A percentile compares a stretch with the other conserved stretches of the same genome.
Evolutionary conservation across 2,888 invertebrate genomes (phyloP).

Genomic region (Caenorhabditis parvicauda): DNA sequence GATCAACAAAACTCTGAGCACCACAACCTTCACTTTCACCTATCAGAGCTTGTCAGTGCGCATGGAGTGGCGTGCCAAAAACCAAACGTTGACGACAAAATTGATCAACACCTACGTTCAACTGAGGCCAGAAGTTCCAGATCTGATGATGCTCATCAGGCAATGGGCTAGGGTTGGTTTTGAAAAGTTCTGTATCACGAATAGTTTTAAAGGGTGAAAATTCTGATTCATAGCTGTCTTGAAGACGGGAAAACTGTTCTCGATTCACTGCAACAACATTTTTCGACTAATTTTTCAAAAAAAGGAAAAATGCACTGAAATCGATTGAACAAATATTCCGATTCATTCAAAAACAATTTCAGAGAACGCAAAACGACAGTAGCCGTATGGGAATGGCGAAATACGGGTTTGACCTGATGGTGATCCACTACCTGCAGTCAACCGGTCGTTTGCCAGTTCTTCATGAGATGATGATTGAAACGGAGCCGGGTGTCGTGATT

Average conservation of each 20-base stretch:
- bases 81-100: no score
- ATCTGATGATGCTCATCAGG: constrained; percentile 59
- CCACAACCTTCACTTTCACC: background rate
- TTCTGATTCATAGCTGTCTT: background rate
- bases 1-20: no score
- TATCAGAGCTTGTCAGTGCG: background rate
- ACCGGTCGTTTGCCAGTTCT: constrained; percentile 66
- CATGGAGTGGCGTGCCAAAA: no score
- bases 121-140: constrained; percentile 31
- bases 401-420: constrained; percentile 66
- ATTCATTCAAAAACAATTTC: background rate
- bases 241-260: background rate
- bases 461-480: constrained; percentile 59
- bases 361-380: constrained; percentile 64
- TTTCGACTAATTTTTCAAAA: no score
- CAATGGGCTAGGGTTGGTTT: constrained; percentile 65
- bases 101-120: constrained; percentile 17
- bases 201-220: no score
- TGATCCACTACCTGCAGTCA: constrained; percentile 67
- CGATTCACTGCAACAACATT: no score
- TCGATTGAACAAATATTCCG: background rate
- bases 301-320: background rate
- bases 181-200: background rate
- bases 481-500: background rate
- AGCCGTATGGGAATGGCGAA: constrained; percentile 67